These are phyloP conservation scores for Sesia bembeciformis DNA, from an alignment of 2,888 invertebrate species.

Conservation along the genomic window DNA sequence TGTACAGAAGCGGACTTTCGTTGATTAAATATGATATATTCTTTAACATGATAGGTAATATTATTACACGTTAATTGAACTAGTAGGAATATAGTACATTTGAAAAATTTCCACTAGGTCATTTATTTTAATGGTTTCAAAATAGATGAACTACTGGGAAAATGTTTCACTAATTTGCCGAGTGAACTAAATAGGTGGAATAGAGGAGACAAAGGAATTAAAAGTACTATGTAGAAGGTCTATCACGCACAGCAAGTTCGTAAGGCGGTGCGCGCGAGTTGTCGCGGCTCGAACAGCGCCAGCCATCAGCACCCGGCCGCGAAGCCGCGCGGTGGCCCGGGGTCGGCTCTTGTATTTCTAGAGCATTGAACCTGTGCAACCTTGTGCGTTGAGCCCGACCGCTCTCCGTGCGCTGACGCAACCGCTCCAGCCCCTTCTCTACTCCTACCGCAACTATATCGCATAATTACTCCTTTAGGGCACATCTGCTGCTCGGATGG, in stretches of 20 bases:
- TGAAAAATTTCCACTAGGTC: too few relatives aligned
- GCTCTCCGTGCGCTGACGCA: constrained; percentile 69
- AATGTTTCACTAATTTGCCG: too few relatives aligned
- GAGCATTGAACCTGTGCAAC: constrained; percentile 74
- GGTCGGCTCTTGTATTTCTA: constrained; percentile 70
- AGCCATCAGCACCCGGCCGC: constrained; percentile 13
- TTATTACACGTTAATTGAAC: too few relatives aligned
- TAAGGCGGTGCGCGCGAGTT: constrained; percentile 17
- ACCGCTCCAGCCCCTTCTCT: constrained; percentile 66
- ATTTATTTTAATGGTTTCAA: too few relatives aligned
- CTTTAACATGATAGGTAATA: too few relatives aligned
- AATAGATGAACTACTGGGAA: too few relatives aligned
- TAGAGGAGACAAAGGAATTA: neutral
- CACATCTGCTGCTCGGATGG: constrained; percentile 45
- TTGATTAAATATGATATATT: too few relatives aligned
- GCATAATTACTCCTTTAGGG: constrained; percentile 69
- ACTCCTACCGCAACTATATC: constrained; percentile 53
- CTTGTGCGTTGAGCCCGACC: constrained; percentile 71
- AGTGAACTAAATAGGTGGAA: neutral
- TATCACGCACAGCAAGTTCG: constrained; percentile 23
- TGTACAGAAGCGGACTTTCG: too few relatives aligned
- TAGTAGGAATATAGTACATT: too few relatives aligned
- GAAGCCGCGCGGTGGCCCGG: constrained; percentile 35
- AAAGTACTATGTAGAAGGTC: neutral
- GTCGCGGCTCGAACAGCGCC: constrained; percentile 19